Conservation (phyloP, 2,113 vertebrate genomes). For the Elgaria multicarinata region DNA sequence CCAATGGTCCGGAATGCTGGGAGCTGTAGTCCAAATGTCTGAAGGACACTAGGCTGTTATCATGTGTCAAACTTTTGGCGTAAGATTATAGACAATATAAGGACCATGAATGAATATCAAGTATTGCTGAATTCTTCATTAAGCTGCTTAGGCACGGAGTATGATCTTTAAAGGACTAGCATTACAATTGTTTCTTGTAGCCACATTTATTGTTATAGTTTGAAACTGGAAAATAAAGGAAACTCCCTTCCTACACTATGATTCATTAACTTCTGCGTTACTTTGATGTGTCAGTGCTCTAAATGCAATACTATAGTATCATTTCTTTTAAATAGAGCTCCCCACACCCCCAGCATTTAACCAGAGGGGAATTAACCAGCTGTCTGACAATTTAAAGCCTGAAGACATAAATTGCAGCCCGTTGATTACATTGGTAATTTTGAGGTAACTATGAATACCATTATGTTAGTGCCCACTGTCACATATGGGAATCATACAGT, state of each 20-base stretch:
- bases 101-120: neutral
- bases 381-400: neutral
- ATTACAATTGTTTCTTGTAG: neutral
- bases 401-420: neutral
- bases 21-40: too few relatives aligned
- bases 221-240: neutral
- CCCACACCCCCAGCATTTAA: neutral
- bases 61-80: too few relatives aligned
- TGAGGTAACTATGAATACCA: neutral
- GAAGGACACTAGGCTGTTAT: too few relatives aligned
- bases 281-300: neutral
- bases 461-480: neutral
- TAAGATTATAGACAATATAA: neutral
- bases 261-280: neutral
- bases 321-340: neutral
- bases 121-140: neutral
- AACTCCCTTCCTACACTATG: neutral
- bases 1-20: too few relatives aligned
- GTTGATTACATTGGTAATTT: slow-evolving; percentile 20
- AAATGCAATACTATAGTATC: neutral
- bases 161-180: neutral
- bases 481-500: neutral
- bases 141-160: neutral
- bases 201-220: neutral
- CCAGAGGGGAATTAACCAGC: neutral